phyloP scores from a whole-genome alignment of 2,797 vertebrate genomes.

The Liparis tanakae region DNA sequence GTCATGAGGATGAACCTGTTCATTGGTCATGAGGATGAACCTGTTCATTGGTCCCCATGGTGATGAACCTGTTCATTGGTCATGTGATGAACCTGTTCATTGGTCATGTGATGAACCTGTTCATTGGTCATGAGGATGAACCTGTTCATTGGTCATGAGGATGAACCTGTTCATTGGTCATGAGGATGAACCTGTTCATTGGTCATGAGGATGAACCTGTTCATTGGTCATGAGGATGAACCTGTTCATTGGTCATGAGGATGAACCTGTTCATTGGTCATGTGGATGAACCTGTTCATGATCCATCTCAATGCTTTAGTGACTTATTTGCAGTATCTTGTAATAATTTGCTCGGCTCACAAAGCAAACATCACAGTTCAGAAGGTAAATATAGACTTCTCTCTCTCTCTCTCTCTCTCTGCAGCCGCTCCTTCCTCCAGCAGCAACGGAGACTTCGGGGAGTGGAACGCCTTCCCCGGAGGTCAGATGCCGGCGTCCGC shows the following conservation, averaged over 20 bases:
- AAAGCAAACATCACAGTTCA: constrained; percentile 12
- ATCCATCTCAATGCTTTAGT: constrained; percentile 17
- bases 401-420: constrained; percentile 40
- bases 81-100: neutral
- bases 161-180: neutral
- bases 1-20: no score
- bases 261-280: neutral
- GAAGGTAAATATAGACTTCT: constrained; percentile 17
- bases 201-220: no score
- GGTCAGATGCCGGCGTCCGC: constrained; percentile 80
- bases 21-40: neutral
- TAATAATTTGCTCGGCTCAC: constrained; percentile 31
- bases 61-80: neutral
- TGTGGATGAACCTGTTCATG: neutral
- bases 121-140: neutral
- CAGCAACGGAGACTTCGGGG: constrained; percentile 93
- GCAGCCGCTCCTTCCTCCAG: constrained; percentile 79
- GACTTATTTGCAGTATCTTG: constrained; percentile 17
- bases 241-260: neutral
- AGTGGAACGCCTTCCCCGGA: constrained; percentile 94
- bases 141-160: neutral
- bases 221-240: neutral
- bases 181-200: neutral
- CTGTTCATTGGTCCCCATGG: neutral
- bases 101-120: no score